These are phyloP conservation scores for Pteromalus puparum DNA, from an alignment of 1,140 invertebrate genomes.

Conservation along the genomic window DNA sequence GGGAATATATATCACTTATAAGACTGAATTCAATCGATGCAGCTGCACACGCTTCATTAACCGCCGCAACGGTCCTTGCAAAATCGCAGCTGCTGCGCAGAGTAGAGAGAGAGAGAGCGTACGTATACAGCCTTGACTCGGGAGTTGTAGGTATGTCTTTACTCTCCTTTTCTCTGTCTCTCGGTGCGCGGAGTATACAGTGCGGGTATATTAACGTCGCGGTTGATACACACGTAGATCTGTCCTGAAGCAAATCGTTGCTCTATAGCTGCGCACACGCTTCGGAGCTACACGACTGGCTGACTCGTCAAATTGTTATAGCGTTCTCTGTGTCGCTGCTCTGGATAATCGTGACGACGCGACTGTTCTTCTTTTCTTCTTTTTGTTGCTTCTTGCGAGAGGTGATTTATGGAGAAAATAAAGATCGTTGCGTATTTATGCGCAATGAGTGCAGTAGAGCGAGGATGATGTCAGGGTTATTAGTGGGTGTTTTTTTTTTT, in stretches of 20 bases:
- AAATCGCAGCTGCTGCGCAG: not conserved
- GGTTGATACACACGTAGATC: constrained; percentile 1
- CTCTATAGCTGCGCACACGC: too few relatives aligned
- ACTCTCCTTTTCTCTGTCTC: not conserved
- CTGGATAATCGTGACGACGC: not conserved
- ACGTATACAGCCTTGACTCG: not conserved
- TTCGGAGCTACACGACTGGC: constrained; percentile 36
- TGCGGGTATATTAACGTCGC: not conserved
- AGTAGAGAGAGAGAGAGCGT: too few relatives aligned
- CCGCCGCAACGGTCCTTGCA: constrained; percentile 26
- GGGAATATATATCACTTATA: not conserved
- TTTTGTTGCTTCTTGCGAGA: not conserved
- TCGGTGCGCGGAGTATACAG: not conserved
- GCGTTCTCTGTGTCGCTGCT: not conserved
- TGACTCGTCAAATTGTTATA: constrained; percentile 39
- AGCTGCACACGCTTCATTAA: constrained; percentile 21
- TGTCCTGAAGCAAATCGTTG: constrained; percentile 2
- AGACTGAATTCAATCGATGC: not conserved
- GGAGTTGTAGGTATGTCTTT: not conserved
- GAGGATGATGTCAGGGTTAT: too few relatives aligned
- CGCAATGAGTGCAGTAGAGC: too few relatives aligned
- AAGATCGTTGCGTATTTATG: too few relatives aligned
- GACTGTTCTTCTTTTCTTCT: not conserved
- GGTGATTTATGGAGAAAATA: too few relatives aligned
- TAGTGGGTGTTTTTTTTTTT: too few relatives aligned